Base-by-base conservation (phyloP, 2,888 invertebrate genomes). In the Nymphalis c-album region DNA sequence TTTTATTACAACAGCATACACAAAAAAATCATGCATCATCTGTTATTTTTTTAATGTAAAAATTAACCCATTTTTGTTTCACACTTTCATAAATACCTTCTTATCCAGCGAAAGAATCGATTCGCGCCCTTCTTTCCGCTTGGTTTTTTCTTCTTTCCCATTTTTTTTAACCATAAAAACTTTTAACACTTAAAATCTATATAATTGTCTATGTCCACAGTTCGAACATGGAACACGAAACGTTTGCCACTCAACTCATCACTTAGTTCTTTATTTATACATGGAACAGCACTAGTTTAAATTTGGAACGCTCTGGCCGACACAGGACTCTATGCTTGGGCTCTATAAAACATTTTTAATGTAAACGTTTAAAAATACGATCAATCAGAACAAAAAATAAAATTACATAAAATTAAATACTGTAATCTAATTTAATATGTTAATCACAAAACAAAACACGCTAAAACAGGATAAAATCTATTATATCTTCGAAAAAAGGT, bases 131-230 rank as follows among this genome's bases (percentile, higher is more conserved):
- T 89, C 75, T 86, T 90, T 17, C 80, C 85, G 75, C 75, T 85
- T 79, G 84, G 85, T 85, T 90, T 92, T 86, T 90, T 91, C 84
- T 91, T 91, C 74, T 91, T 91, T 72, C 91, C 91, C 91, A 92
- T 92, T 82, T 80, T 76, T 73, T 26, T 31, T 31, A 31, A 76
- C 69, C 64, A 73, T 69, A 69, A 74, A 69, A 71, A 77, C 84
- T 86, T 86, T 77, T 76, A n/a, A n/a, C 80, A 84, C 82, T 76
- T 75, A 60, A 74, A 71, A 73, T 73, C 68, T 67, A 73, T 73
- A 75, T 74, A 77, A 80, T 79, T 78, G 79, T 83, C 78, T 80
- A 79, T 79, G 78, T 73, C 61, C 55, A 63, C 71, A 75, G 74
- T 73, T 73, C 73, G 40, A 40, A 73, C 74, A 60, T 63, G 64